Evolutionary conservation across 2,797 vertebrate genomes (phyloP).

Genomic region (Aselliscus stoliczkanus): DNA sequence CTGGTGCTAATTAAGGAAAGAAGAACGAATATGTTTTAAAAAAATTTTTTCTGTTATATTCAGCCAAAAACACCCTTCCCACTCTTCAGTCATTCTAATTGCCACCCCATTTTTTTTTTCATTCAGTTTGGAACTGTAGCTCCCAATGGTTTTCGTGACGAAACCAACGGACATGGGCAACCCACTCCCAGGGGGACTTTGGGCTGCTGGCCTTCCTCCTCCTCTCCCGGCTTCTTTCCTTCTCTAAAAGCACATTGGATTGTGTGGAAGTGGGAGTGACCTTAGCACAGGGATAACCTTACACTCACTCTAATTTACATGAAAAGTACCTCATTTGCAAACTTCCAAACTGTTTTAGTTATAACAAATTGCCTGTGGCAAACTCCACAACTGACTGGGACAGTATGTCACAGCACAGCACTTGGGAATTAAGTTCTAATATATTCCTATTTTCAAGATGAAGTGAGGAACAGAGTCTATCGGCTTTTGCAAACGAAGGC

Average conservation of each 20-base stretch:
- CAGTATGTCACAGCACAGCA: background rate
- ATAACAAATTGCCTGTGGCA: conserved; percentile 11
- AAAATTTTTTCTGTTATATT: background rate
- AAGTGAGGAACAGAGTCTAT: background rate
- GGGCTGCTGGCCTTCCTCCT: background rate
- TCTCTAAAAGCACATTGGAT: background rate
- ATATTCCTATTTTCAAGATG: background rate
- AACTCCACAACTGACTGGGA: background rate
- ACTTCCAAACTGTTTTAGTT: background rate
- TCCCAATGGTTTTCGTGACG: background rate
- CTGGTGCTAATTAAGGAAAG: background rate
- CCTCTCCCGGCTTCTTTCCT: background rate
- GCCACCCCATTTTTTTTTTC: background rate
- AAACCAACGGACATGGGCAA: accelerated
- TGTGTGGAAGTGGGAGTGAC: background rate
- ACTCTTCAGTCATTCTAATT: background rate
- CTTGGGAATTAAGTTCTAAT: background rate
- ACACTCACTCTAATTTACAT: background rate
- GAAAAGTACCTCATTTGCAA: background rate
- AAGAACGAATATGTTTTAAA: background rate
- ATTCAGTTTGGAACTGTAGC: background rate
- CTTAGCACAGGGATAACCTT: background rate
- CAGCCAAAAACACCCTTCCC: background rate
- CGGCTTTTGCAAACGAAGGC: background rate
- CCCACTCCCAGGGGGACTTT: accelerated